Base-by-base conservation (phyloP, 2,888 invertebrate genomes). In the Metacarcinus magister region DNA sequence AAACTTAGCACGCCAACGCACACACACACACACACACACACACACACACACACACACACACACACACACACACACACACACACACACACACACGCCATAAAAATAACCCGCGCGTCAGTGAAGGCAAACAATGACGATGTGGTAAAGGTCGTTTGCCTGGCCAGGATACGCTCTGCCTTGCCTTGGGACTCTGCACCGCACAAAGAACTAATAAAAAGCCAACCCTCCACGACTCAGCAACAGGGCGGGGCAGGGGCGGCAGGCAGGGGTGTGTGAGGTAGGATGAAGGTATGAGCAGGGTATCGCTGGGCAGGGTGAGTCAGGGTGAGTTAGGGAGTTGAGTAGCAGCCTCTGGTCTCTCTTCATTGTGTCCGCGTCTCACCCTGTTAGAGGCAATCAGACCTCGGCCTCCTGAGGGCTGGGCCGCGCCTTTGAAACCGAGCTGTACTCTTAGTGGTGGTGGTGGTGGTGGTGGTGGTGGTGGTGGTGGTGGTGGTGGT, bases 1-100 rank as follows among this genome's bases (percentile, higher is more conserved):
- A 23, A 23, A n/a, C 75, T 75, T 75, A 75, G 7, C n/a, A n/a
- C n/a, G 19, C n/a, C 82, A 82, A 82, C 82, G 10, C 32, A 82
- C 82, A 32, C 82, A 32, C 82, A 82, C 32, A 82, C 82, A 82
- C 82, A 82, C 82, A 82, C 82, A 82, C 82, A 82, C 82, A 82
- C 82, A 82, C 82, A 82, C 82, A 32, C 32, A 82, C 32, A 82
- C 82, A 67, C 67, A 67, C 67, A 67, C 67, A 67, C 67, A 67
- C 67, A 67, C 67, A 67, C 67, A n/a, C 67, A 67, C 67, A 67
- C 67, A 67, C 67, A 67, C 67, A 67, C 67, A 67, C 67, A 67
- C 67, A 67, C 67, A 67, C 67, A 67, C 67, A 67, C 67, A 67
- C 67, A 67, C 19, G 2, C 16, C 0, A 16, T 67, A n/a, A 23